Conservation (phyloP, 2,888 invertebrate species). For the Leptinotarsa peninsularis region DNA sequence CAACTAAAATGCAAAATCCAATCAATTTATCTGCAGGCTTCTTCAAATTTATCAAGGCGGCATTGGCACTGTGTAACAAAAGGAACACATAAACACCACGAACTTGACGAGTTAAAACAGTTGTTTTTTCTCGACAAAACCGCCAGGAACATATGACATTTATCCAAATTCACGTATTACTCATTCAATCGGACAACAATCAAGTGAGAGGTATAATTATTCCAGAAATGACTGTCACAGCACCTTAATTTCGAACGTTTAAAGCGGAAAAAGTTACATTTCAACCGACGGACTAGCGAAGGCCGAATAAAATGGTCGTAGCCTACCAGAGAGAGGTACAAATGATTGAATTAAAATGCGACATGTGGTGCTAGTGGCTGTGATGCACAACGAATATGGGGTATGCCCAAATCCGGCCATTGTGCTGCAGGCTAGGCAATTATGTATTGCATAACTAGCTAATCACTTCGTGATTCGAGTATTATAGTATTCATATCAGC, state of each 20-base stretch:
- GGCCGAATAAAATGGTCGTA: constrained; percentile 9
- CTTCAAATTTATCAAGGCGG: not conserved
- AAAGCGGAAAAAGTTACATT: not conserved
- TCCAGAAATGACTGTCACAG: not conserved
- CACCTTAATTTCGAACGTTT: constrained; percentile 2
- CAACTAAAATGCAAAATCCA: not conserved
- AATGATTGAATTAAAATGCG: constrained; percentile 21
- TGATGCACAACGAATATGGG: constrained; percentile 5
- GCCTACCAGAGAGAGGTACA: constrained; percentile 10
- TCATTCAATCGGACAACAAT: not conserved
- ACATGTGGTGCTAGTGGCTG: constrained; percentile 10
- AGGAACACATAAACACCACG: not conserved
- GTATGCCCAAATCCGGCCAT: constrained; percentile 16
- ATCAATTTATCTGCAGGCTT: not conserved
- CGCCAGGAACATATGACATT: not conserved
- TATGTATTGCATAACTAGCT: not conserved
- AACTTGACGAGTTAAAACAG: not conserved
- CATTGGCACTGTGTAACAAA: not conserved
- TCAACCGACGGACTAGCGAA: constrained; percentile 1
- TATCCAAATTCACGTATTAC: not conserved
- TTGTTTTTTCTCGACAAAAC: not conserved
- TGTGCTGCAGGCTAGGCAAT: not conserved
- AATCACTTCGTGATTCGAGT: not conserved
- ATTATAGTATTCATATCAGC: not conserved
- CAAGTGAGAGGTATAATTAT: not conserved